Conservation (phyloP, 2,797 vertebrate species). For the Enteromius trimaculatus region DNA sequence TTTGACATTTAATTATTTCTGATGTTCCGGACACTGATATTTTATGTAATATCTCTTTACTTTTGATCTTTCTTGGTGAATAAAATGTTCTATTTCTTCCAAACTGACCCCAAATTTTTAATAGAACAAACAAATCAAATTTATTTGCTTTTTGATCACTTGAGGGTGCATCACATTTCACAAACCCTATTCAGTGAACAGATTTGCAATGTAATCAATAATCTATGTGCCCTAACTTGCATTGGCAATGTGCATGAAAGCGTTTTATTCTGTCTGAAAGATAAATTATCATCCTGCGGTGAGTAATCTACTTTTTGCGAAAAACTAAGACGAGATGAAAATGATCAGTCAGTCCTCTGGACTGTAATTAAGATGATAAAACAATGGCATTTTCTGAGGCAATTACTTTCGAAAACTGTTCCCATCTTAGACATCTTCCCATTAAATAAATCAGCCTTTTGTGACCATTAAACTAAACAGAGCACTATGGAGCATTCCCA, state of each 20-base stretch:
- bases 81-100: neutral
- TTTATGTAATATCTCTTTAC: too few relatives aligned
- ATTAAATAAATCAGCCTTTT: neutral
- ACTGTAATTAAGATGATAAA: neutral
- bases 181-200: neutral
- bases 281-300: neutral
- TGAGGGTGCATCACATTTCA: neutral
- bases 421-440: neutral
- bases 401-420: neutral
- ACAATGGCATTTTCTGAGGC: neutral
- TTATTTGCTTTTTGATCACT: neutral
- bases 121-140: neutral
- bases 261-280: neutral
- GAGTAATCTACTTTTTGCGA: neutral
- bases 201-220: neutral
- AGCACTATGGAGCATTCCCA: neutral
- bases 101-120: neutral
- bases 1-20: neutral
- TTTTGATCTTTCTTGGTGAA: neutral
- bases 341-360: neutral
- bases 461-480: constrained; percentile 7
- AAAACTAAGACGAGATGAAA: neutral
- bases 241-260: neutral
- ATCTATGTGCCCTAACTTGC: neutral
- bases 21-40: neutral